Base-by-base conservation (phyloP, 2,888 invertebrate species). In the Molorchus minor region DNA sequence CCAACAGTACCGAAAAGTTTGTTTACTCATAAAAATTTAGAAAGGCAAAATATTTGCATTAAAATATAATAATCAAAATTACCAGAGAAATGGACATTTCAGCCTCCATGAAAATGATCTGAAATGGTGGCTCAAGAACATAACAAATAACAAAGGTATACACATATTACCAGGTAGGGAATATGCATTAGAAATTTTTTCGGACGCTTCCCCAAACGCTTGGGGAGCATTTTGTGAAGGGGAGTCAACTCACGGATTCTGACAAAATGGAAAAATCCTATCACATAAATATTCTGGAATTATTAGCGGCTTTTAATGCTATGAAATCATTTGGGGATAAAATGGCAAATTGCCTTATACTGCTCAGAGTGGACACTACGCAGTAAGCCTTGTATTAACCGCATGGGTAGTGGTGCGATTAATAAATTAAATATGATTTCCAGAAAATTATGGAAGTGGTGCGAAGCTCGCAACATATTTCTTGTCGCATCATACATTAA, bases 231-330 rank as follows among this genome's bases (percentile, higher is more conserved):
- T 17, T 45, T 66, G 63, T 46, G 38, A 52, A 13, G 13, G 54
- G 61, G 13, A 33, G 49, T 20, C 67, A 70, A 0, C 46, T 21
- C 5, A 71, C 70, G 70, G 25, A 38, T 16, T 30, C 52, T 0
- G 12, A 19, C 15, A 68, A 69, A 16, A 21, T 33, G 8, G 21
- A 17, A 2, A 16, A 30, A 1, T n/a, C n/a, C n/a, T n/a, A n/a
- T n/a, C 69, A 70, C 35, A 69, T 69, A 13, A 68, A 71, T 51
- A 53, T 38, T 43, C 56, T 69, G 33, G 72, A 72, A 53, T 44
- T 71, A 45, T 30, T 58, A 15, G 67, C 71, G n/a, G 65, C 56
- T 5, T 67, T 62, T 36, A 51, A 63, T 16, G 67, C 55, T 3
- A 29, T 71, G 15, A 69, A 63, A 61, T 53, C 52, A 20, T 72